phyloP scores from a whole-genome alignment of 2,113 vertebrate genomes.

The Amia ocellicauda region DNA sequence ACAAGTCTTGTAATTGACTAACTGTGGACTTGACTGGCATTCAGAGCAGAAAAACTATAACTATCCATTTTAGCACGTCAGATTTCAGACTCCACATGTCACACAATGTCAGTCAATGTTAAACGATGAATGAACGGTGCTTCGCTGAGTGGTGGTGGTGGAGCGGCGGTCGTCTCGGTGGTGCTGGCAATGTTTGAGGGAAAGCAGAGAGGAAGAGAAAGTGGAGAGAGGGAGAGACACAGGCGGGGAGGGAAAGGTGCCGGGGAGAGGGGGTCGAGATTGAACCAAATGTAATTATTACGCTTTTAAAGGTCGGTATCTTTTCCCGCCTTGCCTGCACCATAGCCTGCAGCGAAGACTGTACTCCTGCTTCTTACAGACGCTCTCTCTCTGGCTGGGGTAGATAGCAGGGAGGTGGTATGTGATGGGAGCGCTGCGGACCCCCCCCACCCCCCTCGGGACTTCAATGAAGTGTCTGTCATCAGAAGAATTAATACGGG shows the following conservation, averaged over 20 bases:
- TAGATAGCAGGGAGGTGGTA: not conserved
- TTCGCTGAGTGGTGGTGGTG: no score
- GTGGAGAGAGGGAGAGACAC: not conserved
- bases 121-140: no score
- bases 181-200: not conserved
- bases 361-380: not conserved
- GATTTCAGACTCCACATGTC: no score
- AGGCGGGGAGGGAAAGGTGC: not conserved
- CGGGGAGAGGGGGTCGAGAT: not conserved
- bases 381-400: not conserved
- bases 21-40: no score
- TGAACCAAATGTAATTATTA: not conserved
- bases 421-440: not conserved
- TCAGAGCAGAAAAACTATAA: no score
- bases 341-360: not conserved
- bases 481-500: slow-evolving; percentile 1
- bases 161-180: not conserved
- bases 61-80: no score
- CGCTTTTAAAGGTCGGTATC: not conserved
- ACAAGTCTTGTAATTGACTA: no score
- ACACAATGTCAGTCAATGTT: no score
- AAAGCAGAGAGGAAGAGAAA: not conserved
- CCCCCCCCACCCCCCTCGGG: not conserved
- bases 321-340: not conserved
- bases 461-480: not conserved